These are phyloP conservation scores for Rhinella marina DNA, from an alignment of 2,797 vertebrate genomes.

Conservation along the genomic window DNA sequence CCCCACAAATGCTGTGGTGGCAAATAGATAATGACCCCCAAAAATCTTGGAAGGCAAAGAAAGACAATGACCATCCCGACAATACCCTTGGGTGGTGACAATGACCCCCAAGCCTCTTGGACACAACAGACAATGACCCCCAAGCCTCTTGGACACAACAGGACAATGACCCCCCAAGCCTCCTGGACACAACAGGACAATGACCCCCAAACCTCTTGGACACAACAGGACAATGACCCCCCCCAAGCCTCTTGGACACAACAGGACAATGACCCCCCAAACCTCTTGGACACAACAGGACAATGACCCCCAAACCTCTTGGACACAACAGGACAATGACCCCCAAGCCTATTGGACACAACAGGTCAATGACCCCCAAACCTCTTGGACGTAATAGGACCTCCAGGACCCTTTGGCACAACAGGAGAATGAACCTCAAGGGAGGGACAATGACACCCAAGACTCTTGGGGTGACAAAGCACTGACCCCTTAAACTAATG, in stretches of 20 bases:
- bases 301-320: not conserved
- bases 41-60: too few species aligned
- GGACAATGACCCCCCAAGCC: not conserved
- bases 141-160: not conserved
- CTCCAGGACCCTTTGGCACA: not conserved
- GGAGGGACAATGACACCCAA: too few species aligned
- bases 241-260: not conserved
- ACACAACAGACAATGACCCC: too few species aligned
- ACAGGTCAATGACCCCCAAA: not conserved
- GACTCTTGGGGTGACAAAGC: too few species aligned
- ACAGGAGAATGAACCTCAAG: too few species aligned
- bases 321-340: not conserved
- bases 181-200: not conserved
- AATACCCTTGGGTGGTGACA: too few species aligned
- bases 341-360: not conserved
- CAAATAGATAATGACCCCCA: too few species aligned
- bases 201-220: not conserved
- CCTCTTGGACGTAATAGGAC: not conserved
- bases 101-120: too few species aligned
- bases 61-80: too few species aligned
- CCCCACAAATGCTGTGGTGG: too few species aligned
- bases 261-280: not conserved
- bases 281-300: not conserved
- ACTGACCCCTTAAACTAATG: too few species aligned
- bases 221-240: not conserved